These are phyloP conservation scores for Lordiphosa mommai DNA, from an alignment of 1,140 invertebrate genomes.

Conservation along the genomic window DNA sequence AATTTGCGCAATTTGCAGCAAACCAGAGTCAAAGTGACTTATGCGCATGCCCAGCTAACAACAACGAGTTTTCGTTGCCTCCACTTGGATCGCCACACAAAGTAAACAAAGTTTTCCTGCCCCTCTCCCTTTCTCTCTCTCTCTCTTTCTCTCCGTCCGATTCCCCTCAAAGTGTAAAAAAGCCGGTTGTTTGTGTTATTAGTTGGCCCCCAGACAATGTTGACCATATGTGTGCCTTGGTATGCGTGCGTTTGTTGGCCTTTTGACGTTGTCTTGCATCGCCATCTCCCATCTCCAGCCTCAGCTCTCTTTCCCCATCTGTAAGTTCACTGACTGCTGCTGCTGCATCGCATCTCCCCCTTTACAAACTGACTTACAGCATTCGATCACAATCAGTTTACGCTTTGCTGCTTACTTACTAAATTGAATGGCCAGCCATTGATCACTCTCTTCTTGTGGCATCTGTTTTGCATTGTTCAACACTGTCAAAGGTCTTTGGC, in stretches of 20 bases:
- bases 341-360: conserved; percentile 13
- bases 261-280: conserved; percentile 35
- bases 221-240: conserved; percentile 52
- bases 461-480: conserved; percentile 51
- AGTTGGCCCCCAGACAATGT: conserved; percentile 52
- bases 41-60: conserved; percentile 49
- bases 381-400: conserved; percentile 71
- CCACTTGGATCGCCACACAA: conserved; percentile 28
- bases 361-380: conserved; percentile 25
- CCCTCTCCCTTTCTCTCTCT: conserved; percentile 2
- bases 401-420: conserved; percentile 51
- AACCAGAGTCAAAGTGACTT: conserved; percentile 49
- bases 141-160: background rate
- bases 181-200: conserved; percentile 75
- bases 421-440: conserved; percentile 69
- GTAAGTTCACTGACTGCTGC: conserved; percentile 49
- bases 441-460: conserved; percentile 50
- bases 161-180: conserved; percentile 16
- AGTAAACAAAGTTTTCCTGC: conserved; percentile 61
- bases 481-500: conserved; percentile 55
- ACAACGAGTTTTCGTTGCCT: conserved; percentile 21
- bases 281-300: conserved; percentile 3
- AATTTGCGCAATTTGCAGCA: conserved; percentile 65
- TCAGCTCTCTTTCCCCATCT: conserved; percentile 36
- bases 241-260: conserved; percentile 68